Evolutionary conservation across 1,140 invertebrate genomes (phyloP), one percentile per base, ranked within the genome.

Genomic region (Acromyrmex charruanus): DNA sequence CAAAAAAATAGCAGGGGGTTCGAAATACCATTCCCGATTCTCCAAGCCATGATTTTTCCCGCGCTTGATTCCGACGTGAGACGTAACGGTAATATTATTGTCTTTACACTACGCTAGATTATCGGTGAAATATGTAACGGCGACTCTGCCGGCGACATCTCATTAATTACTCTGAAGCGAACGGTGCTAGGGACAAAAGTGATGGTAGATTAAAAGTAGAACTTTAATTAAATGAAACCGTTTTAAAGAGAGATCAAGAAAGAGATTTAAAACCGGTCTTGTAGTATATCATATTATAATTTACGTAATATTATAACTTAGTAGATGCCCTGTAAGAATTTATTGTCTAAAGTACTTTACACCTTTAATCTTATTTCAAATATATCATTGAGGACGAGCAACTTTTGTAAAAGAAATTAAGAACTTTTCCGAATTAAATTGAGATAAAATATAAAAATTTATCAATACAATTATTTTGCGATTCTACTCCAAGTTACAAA

Each of bases 141-240:
- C 39, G 80, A 63, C 69, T 84, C 53, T 61, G 35, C 44, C 14
- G 44, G 35, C 80, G 69, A 74, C 69, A 75, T 14, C 14, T 80
- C 74, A 80, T 80, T 85, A 84, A 84, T 84, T 84, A 74, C 69
- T 10, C 3, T 25, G 35, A 35, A 21, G 51, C 18, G 25, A 69
- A 69, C 28, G 80, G 55, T n/a, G 35, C 18, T 16, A 49, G 21
- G 31, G n/a, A 59, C 39, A 84, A 84, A 84, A 84, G 58, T 84
- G 69, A 84, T 75, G 63, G 39, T 63, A 84, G 80, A 84, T 84
- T 84, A 84, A 84, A 75, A 84, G 69, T 84, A 25, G 39, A 84
- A 84, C 69, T 84, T 84, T 84, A 84, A 84, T 84, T 84, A 84
- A 84, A 84, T 84, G 39, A 75, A 74, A 66, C 75, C 59, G 16